A percentile compares a stretch with the other conserved stretches of the same genome.
phyloP scores from a whole-genome alignment of 2,113 vertebrate genomes.

The Panurus biarmicus region DNA sequence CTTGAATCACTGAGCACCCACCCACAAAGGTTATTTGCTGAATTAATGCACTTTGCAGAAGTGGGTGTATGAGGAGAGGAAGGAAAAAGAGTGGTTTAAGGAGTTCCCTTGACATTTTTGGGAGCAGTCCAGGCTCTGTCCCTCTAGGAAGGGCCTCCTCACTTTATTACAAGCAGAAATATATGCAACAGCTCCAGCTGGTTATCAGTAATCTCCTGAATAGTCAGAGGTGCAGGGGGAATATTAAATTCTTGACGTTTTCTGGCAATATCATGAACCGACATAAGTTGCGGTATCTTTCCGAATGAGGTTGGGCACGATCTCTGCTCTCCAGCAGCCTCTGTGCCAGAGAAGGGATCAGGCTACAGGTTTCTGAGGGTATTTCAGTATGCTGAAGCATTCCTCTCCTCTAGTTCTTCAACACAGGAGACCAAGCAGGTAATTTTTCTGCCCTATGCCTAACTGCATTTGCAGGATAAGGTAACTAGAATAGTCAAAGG shows the following conservation, averaged over 20 bases:
- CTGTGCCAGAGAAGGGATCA: conserved; percentile 14
- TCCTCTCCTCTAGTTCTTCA: neutral
- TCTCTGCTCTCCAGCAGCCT: neutral
- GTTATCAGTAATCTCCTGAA: conserved; percentile 28
- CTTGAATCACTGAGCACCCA: neutral
- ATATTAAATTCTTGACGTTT: conserved; percentile 37
- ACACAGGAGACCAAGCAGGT: neutral
- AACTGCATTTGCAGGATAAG: neutral
- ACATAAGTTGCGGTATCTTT: neutral
- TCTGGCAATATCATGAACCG: neutral
- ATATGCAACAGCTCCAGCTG: neutral
- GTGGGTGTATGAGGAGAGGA: neutral
- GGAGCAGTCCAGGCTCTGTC: neutral
- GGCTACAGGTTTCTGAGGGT: neutral
- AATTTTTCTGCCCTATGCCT: neutral
- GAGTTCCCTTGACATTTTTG: neutral
- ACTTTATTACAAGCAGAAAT: conserved; percentile 9
- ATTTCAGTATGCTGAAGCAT: conserved; percentile 14
- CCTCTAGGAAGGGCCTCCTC: conserved; percentile 1
- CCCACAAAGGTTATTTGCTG: neutral
- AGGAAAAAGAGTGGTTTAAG: neutral
- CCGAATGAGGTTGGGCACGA: neutral
- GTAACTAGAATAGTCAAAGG: neutral
- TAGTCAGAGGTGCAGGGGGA: conserved; percentile 3
- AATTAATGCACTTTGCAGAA: neutral